Base-by-base conservation (phyloP, 2,113 vertebrate genomes). In the Apodemus speciosus region DNA sequence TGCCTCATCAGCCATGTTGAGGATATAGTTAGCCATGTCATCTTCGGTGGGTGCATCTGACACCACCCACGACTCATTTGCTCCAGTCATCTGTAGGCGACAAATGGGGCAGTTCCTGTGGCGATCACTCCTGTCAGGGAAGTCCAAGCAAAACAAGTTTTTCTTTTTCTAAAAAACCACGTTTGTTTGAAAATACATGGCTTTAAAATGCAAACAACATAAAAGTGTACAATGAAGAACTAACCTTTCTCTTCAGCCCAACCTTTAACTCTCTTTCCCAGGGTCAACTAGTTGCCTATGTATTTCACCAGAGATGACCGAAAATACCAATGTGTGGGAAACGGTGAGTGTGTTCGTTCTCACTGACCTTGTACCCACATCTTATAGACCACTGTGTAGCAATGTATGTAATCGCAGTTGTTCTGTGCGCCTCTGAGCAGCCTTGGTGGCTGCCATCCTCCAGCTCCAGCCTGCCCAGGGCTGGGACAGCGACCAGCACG, bases 31-130 rank as follows among this genome's bases (percentile, higher is more conserved):
- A 35, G 99, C 99, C 16, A 99, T 97, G 93, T 99, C 99, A 49
- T 99, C 99, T 97, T 99, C 99, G 8, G 99, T 99, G 71, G 99
- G 99, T 25, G 99, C 99, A 46, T 99, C 99, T 21, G 99, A 99
- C 89, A 99, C 99, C 46, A 99, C 99, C 99, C 99, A 99, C 4
- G 99, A 99, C 32, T 99, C 99, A 72, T 99, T 99, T 88, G 98
- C 98, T 83, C 99, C 99, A 0, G 99, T 99, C 97, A 99, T 99
- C 56, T 99, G 99, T 73, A 99, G 98, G 72, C 99, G 99, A 90
- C 99, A 99, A 91, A 99, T 99, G 0, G 99, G 99, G 91, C 99
- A 99, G 97, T 99, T 99, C 92, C 99, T 98, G 97, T 99, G 99
- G 94, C 98, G 99, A 85, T 99, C 99, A 13, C 99, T 99, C 99